Percentiles rank a stretch among this genome's conserved stretches.
phyloP scores from a whole-genome alignment of 2,797 vertebrate genomes.

The Glyptemys insculpta region DNA sequence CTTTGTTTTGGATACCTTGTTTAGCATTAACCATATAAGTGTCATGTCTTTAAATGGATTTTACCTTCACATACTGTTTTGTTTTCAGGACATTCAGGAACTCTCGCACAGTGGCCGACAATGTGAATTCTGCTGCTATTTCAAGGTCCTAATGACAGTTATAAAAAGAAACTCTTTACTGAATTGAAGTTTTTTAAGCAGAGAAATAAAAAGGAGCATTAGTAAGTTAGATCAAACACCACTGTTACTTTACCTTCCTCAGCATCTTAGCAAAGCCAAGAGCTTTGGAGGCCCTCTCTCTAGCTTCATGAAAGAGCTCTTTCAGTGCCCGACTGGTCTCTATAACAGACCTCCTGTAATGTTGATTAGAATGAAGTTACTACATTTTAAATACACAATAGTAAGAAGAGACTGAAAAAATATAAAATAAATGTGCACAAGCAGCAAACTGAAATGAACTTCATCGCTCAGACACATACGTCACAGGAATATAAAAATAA shows the following conservation, averaged over 20 bases:
- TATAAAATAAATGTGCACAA: not conserved
- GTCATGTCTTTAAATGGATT: not conserved
- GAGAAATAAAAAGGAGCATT: not conserved
- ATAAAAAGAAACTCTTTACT: constrained; percentile 62
- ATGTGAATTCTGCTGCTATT: constrained; percentile 94
- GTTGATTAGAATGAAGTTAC: not conserved
- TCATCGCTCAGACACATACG: accelerated
- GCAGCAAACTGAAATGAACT: not conserved
- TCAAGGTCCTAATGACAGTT: constrained; percentile 91
- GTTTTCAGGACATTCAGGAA: constrained; percentile 89
- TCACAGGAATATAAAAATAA: not conserved
- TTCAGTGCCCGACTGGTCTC: constrained; percentile 97
- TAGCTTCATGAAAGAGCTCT: constrained; percentile 97
- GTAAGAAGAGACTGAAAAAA: not conserved
- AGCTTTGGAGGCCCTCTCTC: constrained; percentile 97
- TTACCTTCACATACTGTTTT: constrained; percentile 93
- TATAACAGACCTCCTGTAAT: constrained; percentile 93
- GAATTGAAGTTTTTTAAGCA: not conserved
- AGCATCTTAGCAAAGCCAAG: constrained; percentile 99
- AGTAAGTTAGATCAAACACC: not conserved
- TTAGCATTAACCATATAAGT: not conserved
- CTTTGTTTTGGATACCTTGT: not conserved
- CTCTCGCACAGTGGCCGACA: constrained; percentile 88
- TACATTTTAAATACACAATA: not conserved
- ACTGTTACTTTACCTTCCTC: constrained; percentile 88